Base-by-base conservation (phyloP, 2,113 vertebrate species). In the Seriola quinqueradiata region DNA sequence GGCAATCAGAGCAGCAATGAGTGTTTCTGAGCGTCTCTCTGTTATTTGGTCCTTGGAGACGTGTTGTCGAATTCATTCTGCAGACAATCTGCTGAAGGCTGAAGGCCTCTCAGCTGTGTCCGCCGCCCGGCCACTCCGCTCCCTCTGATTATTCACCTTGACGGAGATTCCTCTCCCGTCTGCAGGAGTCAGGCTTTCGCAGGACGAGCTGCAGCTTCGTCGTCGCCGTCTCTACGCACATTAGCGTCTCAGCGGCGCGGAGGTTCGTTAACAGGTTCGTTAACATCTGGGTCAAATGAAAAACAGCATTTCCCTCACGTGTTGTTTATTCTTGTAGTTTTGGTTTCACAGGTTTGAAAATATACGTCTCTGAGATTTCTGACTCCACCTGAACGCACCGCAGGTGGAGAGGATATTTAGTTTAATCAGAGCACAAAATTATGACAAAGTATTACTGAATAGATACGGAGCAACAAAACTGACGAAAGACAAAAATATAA, bases 1-100 rank as follows among this genome's bases (percentile, higher is more conserved):
- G 85, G 85, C 90, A 89, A 92, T 89, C 91, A 89, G 87, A 87
- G 85, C 79, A 83, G 86, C 87, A 80, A 87, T 89, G 89, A 89
- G 89, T 87, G 84, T 89, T 88, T 90, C 72, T 82, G 77, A 87
- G 84, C 48, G 5, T 70, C 78, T 90, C 79, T 86, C 86, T 89
- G 83, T 90, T 89, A 81, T 83, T 81, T 74, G 84, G 76, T 89
- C 92, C 84, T 84, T 69, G 66, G 89, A 86, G 89, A 89, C 50
- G 8, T 75, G 81, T 81, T 58, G 74, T 83, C 59, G 52, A 84
- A 91, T 85, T 86, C 78, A 85, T 84, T 75, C 66, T 25, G 84
- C 88, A 88, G 67, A 83, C 83, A 84, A 79, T 78, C 82, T 78
- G 78, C 85, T 81, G 79, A 83, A 77, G 60, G 73, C 80, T 81